Evolutionary conservation across 2,113 vertebrate genomes (phyloP).

Genomic region (Aspidoscelis tigris): DNA sequence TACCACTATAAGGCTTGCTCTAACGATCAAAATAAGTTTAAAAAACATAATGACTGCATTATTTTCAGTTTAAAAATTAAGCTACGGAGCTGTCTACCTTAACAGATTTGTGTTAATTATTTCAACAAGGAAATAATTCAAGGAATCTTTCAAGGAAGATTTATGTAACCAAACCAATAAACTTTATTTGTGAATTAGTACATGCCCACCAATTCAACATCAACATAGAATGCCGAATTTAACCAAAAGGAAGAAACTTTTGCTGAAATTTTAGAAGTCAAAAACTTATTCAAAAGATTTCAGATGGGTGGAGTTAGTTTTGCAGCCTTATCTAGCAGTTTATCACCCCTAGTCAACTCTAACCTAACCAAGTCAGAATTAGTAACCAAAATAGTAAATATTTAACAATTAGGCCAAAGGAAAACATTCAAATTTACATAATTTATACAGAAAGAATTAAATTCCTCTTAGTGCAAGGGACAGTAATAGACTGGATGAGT

Average conservation of each 20-base stretch:
- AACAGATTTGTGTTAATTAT: background rate
- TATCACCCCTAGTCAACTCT: background rate
- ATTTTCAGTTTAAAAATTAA: background rate
- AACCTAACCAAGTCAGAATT: background rate
- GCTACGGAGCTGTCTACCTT: background rate
- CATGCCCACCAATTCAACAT: background rate
- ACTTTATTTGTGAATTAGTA: background rate
- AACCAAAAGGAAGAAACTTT: background rate
- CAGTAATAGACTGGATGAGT: background rate
- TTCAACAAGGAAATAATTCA: background rate
- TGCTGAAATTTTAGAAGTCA: background rate
- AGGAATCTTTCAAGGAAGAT: background rate
- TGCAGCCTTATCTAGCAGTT: background rate
- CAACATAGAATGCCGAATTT: background rate
- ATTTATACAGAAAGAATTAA: background rate
- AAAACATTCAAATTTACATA: background rate
- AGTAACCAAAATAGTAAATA: background rate
- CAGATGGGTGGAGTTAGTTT: background rate
- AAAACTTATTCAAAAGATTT: background rate
- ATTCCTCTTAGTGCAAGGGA: background rate
- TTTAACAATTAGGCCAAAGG: background rate
- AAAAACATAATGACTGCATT: too few relatives aligned
- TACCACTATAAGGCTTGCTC: background rate
- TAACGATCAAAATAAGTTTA: background rate
- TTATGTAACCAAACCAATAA: too few relatives aligned